These are phyloP conservation scores for Empis livida DNA, from an alignment of 2,888 invertebrate species.

Conservation along the genomic window DNA sequence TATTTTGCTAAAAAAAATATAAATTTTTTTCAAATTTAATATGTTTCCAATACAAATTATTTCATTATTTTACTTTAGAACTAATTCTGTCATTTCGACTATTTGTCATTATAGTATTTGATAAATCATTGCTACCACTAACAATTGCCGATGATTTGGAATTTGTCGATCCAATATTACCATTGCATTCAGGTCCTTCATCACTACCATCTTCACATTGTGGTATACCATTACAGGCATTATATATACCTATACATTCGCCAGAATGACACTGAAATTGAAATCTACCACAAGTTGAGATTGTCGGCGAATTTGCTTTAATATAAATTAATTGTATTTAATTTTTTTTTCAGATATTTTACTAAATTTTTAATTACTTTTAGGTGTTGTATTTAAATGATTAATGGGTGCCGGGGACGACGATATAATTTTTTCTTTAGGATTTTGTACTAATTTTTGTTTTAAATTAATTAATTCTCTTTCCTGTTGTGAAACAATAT, in stretches of 20 bases:
- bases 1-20: conserved; percentile 7
- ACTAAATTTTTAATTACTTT: conserved; percentile 2
- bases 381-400: conserved; percentile 1
- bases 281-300: conserved; percentile 54
- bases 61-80: background rate
- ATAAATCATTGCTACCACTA: background rate
- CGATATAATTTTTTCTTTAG: conserved; percentile 22
- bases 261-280: conserved; percentile 82
- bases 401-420: conserved; percentile 4
- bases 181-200: conserved; percentile 57
- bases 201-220: conserved; percentile 88
- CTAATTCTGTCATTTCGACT: background rate
- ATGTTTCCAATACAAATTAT: conserved; percentile 29
- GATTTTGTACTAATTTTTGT: conserved; percentile 27
- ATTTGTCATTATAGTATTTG: background rate
- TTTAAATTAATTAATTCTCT: conserved; percentile 34
- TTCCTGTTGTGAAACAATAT: conserved; percentile 33
- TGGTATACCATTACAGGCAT: conserved; percentile 87
- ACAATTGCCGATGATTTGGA: too few relatives aligned
- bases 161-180: too few relatives aligned
- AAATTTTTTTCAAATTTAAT: background rate
- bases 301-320: background rate
- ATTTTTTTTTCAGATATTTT: background rate
- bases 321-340: background rate
- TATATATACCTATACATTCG: conserved; percentile 90